Percentiles rank a stretch among this genome's conserved stretches.
Conservation (phyloP, 2,113 vertebrate genomes). For the Solea solea region DNA sequence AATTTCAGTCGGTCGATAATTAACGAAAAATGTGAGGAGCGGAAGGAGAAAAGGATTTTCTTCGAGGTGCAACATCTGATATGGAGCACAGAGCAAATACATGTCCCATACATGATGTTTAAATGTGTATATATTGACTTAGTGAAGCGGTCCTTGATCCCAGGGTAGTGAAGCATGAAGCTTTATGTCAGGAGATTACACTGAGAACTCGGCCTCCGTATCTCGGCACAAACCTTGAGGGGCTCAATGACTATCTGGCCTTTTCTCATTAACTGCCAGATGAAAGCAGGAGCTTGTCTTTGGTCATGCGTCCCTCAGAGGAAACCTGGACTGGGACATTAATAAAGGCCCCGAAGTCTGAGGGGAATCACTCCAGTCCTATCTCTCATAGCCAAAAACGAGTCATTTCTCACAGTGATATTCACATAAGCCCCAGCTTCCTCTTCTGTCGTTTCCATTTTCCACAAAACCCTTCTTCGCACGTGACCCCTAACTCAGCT, state of each 20-base stretch:
- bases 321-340: constrained; percentile 64
- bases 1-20: neutral
- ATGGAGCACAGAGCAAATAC: constrained; percentile 34
- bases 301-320: constrained; percentile 67
- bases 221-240: constrained; percentile 57
- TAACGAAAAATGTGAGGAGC: no score
- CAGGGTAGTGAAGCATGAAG: constrained; percentile 44
- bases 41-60: neutral
- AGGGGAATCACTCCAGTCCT: constrained; percentile 54
- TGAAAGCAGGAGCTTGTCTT: constrained; percentile 67
- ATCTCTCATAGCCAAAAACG: constrained; percentile 48
- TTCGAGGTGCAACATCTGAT: constrained; percentile 31
- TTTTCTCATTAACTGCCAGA: constrained; percentile 76
- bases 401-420: constrained; percentile 53
- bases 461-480: constrained; percentile 11
- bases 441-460: constrained; percentile 48
- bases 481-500: constrained; percentile 13
- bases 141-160: constrained; percentile 51
- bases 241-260: constrained; percentile 69
- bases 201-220: constrained; percentile 48
- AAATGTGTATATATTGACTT: constrained; percentile 69
- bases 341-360: constrained; percentile 64
- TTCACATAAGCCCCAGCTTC: constrained; percentile 41
- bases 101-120: constrained; percentile 58
- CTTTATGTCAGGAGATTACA: constrained; percentile 62